These are phyloP conservation scores for Meda fulgida DNA, from an alignment of 2,797 vertebrate genomes.

Conservation along the genomic window DNA sequence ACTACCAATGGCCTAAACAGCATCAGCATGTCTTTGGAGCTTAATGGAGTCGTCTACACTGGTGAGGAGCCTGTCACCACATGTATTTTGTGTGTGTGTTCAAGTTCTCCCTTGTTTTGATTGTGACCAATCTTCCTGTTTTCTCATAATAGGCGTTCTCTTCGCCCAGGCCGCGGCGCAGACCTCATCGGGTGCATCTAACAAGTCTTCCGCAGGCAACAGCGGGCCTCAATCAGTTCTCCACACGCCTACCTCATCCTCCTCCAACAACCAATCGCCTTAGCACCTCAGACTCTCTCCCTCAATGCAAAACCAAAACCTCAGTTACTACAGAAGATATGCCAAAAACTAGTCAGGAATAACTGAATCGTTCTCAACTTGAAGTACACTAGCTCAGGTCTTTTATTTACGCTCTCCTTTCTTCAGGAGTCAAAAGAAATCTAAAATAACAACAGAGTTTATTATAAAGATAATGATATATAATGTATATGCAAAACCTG, in stretches of 20 bases:
- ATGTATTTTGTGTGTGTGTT: background rate
- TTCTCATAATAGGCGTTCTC: constrained; percentile 84
- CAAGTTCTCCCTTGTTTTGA: too few relatives aligned
- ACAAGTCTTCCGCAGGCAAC: constrained; percentile 74
- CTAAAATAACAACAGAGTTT: constrained; percentile 75
- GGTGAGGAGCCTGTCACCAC: constrained; percentile 74
- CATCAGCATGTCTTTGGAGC: constrained; percentile 97
- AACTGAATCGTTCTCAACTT: constrained; percentile 75
- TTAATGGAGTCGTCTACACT: constrained; percentile 93
- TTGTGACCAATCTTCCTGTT: constrained; percentile 1
- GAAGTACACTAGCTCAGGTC: constrained; percentile 84
- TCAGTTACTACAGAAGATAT: constrained; percentile 79
- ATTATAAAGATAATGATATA: constrained; percentile 68
- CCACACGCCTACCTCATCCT: constrained; percentile 88
- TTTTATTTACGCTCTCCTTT: constrained; percentile 75
- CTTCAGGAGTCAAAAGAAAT: constrained; percentile 78
- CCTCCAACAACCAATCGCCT: constrained; percentile 88
- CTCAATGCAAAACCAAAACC: constrained; percentile 74
- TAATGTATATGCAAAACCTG: constrained; percentile 76
- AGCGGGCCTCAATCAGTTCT: constrained; percentile 70
- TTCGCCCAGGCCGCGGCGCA: constrained; percentile 89
- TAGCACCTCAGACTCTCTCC: constrained; percentile 73
- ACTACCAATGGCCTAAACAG: constrained; percentile 88
- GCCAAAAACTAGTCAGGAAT: constrained; percentile 80
- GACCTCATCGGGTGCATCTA: constrained; percentile 75